Conservation (phyloP, 2,113 vertebrate species). For the Cyprinus carpio region DNA sequence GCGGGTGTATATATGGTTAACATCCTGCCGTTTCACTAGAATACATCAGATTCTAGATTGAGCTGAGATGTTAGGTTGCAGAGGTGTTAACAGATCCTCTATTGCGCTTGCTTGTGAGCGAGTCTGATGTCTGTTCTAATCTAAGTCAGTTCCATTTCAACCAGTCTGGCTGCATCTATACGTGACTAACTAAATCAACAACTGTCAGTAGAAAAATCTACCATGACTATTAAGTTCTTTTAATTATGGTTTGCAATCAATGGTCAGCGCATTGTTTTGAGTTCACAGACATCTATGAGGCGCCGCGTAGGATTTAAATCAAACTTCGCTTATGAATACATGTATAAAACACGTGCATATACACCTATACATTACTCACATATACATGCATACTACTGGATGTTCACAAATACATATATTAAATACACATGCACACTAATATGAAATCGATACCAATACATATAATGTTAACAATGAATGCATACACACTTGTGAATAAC, state of each 20-base stretch:
- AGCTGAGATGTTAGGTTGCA: slow-evolving; percentile 15
- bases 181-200: background rate
- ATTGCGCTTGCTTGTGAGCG: background rate
- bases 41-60: background rate
- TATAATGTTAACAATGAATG: no score
- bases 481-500: no score
- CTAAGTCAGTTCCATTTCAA: background rate
- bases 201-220: slow-evolving; percentile 1
- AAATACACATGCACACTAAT: no score
- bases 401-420: no score
- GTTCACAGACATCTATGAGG: background rate
- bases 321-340: no score
- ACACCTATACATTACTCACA: no score
- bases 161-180: background rate
- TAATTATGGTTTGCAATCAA: background rate
- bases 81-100: background rate
- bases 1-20: background rate
- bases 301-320: no score
- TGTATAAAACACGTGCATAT: no score
- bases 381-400: no score
- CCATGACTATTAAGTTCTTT: background rate
- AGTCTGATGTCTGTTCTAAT: background rate
- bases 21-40: background rate
- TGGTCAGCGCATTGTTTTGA: background rate
- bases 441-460: no score